These are phyloP conservation scores for Psephotus haematonotus DNA, from an alignment of 2,113 vertebrate species.

Conservation along the genomic window DNA sequence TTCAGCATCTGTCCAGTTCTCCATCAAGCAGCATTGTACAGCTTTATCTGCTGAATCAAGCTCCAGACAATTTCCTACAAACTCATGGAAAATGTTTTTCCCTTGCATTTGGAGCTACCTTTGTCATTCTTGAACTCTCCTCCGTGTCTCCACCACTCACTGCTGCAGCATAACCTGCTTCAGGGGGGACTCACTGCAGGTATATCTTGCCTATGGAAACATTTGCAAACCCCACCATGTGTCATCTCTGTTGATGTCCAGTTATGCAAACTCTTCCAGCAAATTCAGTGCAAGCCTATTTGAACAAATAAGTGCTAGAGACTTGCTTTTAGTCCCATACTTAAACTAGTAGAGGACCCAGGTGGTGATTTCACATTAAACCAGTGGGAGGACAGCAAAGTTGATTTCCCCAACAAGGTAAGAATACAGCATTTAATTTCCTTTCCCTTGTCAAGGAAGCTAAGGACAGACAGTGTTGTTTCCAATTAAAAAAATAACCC, in stretches of 20 bases:
- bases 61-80: not conserved
- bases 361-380: not conserved
- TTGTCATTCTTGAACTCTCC: not conserved
- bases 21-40: not conserved
- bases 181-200: too few species aligned
- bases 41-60: not conserved
- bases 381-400: not conserved
- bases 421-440: not conserved
- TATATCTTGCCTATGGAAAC: not conserved
- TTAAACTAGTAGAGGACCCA: not conserved
- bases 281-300: not conserved
- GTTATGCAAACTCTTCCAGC: not conserved
- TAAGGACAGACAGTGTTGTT: not conserved
- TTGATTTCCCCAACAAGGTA: not conserved
- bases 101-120: not conserved
- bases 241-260: not conserved
- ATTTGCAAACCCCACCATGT: not conserved
- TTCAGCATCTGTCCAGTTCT: not conserved
- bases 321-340: not conserved
- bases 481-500: not conserved
- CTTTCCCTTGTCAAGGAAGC: not conserved
- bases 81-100: not conserved
- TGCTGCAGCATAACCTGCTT: not conserved
- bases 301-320: not conserved
- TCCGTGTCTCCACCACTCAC: not conserved